Base-by-base conservation (phyloP, 2,888 invertebrate genomes). In the Trachelus iudaicus region DNA sequence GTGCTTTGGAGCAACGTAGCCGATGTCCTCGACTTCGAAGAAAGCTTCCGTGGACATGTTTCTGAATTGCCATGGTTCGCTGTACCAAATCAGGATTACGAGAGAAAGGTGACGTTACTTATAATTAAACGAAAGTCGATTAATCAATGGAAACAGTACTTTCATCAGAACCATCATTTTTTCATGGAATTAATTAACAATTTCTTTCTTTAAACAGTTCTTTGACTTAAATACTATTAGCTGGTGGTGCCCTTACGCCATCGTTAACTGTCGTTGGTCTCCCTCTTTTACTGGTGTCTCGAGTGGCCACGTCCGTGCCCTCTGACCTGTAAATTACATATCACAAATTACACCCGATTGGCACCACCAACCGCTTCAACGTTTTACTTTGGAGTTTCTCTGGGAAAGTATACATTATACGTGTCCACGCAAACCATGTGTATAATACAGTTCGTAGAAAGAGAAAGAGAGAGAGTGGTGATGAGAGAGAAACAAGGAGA, bases 51-150 rank as follows among this genome's bases (percentile, higher is more conserved):
- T 6, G 92, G 93, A 81, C 94, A 94, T 86, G 90, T 95, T 85
- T 92, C 93, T 4, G 95, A 94, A 77, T 92, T 95, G 82, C 95
- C 95, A 0, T 96, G 95, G 95, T 94, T 94, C 80, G 95, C 95
- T 15, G 93, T 95, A 80, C 95, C 95, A 0, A 95, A 94, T 89
- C 94, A 94, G 80, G 95, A 95, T 88, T 94, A 95, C 77, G 95
- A 95, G 83, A 93, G 94, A 34, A 95, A 95, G 94, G 95, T 95
- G 90, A 56, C 9, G 2, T 23, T 56, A 23, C 9, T 23, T 23
- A 34, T 73, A 23, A 56, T 56, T 56, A 23, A 56, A 56, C 2
- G 9, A 56, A 23, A 56, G 0, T 56, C 23, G 1, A 15, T 23
- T 23, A 56, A 56, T 56, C 9, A 23, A 23, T 56, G 23, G 9